Base-by-base conservation (phyloP, 1,140 invertebrate genomes). In the Drosophila repletoides region DNA sequence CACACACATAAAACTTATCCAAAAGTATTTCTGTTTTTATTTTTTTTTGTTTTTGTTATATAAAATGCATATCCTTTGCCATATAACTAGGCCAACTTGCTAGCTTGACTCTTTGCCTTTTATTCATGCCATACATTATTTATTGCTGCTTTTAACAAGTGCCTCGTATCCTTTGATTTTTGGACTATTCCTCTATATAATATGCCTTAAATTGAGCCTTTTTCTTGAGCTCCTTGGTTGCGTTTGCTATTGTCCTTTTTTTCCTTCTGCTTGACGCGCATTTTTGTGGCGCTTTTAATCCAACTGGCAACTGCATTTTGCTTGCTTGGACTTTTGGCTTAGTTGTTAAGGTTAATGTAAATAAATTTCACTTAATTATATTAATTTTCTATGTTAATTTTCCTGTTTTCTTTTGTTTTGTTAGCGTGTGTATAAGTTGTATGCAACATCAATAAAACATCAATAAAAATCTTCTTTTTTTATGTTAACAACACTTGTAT, bases 401-500 rank as follows among this genome's bases (percentile, higher is more conserved):
- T 12, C 5, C 9, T 12, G 22, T 6, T 15, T 19, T 52, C 19
- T 19, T 48, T 53, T 45, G 21, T 24, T 26, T 38, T 49, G 33
- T 14, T 12, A 49, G 33, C 34, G 34, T 26, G 28, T 55, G 38
- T 52, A 76, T 76, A 68, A 56, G 63, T 81, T 81, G 59, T 58
- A 65, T 72, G 68, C 71, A 84, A 84, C 80, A 79, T 80, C 67
- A 68, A 68, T 80, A 80, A 80, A 76, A 80, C 76, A 72, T 80
- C 49, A 84, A 84, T 65, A 65, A 65, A 65, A 66, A n/a, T n/a
- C 51, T 41, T 55, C 26, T 41, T 41, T 79, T 79, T 64, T 73
- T 79, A 86, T 77, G 60, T 72, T 83, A 84, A 83, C 74, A 86
- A 83, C 79, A 84, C 80, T 75, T 84, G 84, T 86, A 86, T 84